Percentiles rank a stretch among this genome's conserved stretches.
Evolutionary conservation across 2,888 invertebrate genomes (phyloP).

Genomic region (Ethmia dodecea): DNA sequence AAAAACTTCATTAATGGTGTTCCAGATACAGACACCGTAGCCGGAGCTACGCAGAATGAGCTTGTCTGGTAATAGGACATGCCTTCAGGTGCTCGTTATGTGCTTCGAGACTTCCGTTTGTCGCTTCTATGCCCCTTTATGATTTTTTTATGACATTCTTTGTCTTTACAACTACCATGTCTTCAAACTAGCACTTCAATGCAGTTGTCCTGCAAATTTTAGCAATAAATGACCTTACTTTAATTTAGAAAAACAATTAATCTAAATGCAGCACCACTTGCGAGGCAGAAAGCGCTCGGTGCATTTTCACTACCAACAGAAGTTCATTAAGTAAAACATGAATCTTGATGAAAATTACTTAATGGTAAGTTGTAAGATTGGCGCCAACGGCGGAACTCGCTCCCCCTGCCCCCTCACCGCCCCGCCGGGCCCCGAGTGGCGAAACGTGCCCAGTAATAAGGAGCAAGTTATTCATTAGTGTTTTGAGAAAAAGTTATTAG

Average conservation of each 20-base stretch:
- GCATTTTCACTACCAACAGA: constrained; percentile 21
- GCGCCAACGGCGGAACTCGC: constrained; percentile 31
- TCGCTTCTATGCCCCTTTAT: no score
- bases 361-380: constrained; percentile 54
- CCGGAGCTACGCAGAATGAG: constrained; percentile 6
- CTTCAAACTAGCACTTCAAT: no score
- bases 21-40: constrained; percentile 23
- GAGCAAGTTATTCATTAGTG: constrained; percentile 70
- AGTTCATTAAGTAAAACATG: constrained; percentile 50
- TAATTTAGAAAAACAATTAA: constrained; percentile 17
- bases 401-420: constrained; percentile 22
- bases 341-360: constrained; percentile 60
- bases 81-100: constrained; percentile 3
- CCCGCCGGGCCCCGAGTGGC: constrained; percentile 38
- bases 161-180: no score
- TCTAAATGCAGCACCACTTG: constrained; percentile 20
- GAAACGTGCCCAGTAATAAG: constrained; percentile 71
- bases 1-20: constrained; percentile 33
- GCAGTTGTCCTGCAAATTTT: no score
- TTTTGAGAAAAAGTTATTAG: constrained; percentile 71
- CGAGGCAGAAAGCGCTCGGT: constrained; percentile 19
- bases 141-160: no score
- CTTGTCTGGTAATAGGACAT: constrained; percentile 2
- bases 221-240: no score
- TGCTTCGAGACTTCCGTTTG: constrained; percentile 1